These are phyloP conservation scores for Gambusia yucatana DNA, from an alignment of 2,797 vertebrate genomes.

Conservation along the genomic window DNA sequence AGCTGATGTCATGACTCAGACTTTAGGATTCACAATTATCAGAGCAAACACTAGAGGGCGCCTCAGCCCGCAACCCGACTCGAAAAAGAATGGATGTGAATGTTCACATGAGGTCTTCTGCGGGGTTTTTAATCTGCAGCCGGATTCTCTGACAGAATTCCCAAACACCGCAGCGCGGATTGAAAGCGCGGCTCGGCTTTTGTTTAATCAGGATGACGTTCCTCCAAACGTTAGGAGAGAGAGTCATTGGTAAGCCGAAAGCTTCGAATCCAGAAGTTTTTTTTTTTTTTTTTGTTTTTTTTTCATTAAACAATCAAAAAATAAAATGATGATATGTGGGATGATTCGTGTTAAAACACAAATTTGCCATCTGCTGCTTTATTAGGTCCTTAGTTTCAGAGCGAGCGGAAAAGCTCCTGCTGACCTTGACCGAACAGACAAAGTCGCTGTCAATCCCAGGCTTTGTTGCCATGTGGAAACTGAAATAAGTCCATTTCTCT, in stretches of 20 bases:
- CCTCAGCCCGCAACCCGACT: background rate
- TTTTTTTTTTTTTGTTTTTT: background rate
- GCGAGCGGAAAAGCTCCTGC: constrained; percentile 23
- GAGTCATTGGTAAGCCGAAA: background rate
- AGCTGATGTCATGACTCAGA: constrained; percentile 47
- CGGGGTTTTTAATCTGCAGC: constrained; percentile 13
- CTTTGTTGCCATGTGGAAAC: constrained; percentile 24
- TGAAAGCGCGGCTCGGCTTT: background rate
- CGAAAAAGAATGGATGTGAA: background rate
- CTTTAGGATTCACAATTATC: background rate
- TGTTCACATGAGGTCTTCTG: background rate
- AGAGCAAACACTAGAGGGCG: constrained; percentile 49
- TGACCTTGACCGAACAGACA: constrained; percentile 56
- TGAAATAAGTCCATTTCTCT: background rate
- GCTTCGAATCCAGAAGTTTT: background rate
- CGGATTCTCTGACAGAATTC: constrained; percentile 15
- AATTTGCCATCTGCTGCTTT: background rate
- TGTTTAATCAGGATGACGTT: background rate
- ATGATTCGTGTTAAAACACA: background rate
- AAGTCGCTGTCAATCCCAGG: constrained; percentile 41
- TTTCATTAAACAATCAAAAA: background rate
- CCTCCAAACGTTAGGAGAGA: background rate
- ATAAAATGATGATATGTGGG: background rate
- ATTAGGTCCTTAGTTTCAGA: background rate
- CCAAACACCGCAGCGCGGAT: background rate